Evolutionary conservation across 2,113 vertebrate species (phyloP).

Genomic region (Dinomys branickii): DNA sequence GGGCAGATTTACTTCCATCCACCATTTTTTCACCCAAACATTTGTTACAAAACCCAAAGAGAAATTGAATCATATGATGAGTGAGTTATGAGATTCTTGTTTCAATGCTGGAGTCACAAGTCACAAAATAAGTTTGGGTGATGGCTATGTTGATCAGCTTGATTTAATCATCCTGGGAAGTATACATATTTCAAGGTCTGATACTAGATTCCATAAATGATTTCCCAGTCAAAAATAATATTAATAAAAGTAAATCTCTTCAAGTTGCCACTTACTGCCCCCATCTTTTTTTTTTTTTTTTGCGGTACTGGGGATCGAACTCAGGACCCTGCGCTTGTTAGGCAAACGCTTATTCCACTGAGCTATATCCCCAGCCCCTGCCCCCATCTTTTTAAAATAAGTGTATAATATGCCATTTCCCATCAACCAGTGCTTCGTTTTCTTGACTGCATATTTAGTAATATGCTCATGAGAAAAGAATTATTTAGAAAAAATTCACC

Average conservation of each 20-base stretch:
- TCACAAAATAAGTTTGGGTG: background rate
- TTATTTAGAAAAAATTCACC: conserved; percentile 3
- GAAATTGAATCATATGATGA: background rate
- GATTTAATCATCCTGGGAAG: background rate
- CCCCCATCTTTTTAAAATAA: background rate
- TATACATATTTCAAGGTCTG: background rate
- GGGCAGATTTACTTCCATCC: background rate
- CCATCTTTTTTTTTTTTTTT: no score
- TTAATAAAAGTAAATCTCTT: conserved; percentile 25
- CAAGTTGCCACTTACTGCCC: background rate
- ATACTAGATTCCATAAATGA: background rate
- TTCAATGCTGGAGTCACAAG: conserved; percentile 22
- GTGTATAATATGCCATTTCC: background rate
- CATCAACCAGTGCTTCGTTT: background rate
- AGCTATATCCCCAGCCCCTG: no score
- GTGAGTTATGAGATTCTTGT: background rate
- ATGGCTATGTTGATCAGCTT: background rate
- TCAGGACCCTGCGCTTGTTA: no score
- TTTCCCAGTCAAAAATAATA: background rate
- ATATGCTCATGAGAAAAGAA: background rate
- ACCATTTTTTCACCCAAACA: background rate
- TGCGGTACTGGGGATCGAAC: no score
- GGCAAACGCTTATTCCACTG: no score
- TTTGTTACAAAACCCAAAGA: background rate
- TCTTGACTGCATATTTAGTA: background rate